A percentile compares a stretch with the other conserved stretches of the same genome.
phyloP scores from a whole-genome alignment of 2,113 vertebrate species.

The Lutjanus erythropterus region DNA sequence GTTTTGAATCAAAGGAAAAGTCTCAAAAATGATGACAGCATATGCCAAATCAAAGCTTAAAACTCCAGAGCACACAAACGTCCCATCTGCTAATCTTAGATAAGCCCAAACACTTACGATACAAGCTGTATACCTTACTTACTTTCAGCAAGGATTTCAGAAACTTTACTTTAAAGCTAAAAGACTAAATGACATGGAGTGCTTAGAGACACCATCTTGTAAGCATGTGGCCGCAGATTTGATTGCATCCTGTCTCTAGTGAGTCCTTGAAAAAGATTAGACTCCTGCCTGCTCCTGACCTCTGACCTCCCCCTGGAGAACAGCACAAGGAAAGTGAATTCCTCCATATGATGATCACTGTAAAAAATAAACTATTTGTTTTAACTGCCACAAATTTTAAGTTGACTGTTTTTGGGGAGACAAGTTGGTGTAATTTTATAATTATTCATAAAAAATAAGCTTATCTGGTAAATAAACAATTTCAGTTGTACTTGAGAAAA shows the following conservation, averaged over 20 bases:
- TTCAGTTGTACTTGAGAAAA: too few relatives aligned
- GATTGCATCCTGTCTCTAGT: neutral
- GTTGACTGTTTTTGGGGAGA: too few relatives aligned
- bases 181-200: neutral
- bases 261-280: slow-evolving; percentile 18
- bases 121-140: neutral
- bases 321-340: slow-evolving; percentile 1
- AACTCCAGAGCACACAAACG: slow-evolving; percentile 29
- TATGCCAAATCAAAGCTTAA: slow-evolving; percentile 22
- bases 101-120: slow-evolving; percentile 6
- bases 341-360: slow-evolving; percentile 1
- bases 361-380: too few relatives aligned
- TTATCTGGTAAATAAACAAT: too few relatives aligned
- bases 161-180: neutral
- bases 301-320: slow-evolving; percentile 6
- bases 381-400: too few relatives aligned
- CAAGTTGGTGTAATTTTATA: too few relatives aligned
- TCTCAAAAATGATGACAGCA: neutral
- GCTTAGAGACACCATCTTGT: neutral
- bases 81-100: slow-evolving; percentile 41
- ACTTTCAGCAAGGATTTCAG: slow-evolving; percentile 1
- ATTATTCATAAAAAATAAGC: too few relatives aligned
- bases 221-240: slow-evolving; percentile 10
- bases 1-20: slow-evolving; percentile 9
- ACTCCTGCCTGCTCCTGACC: slow-evolving; percentile 25